Percentiles rank a stretch among this genome's conserved stretches.
Evolutionary conservation across 1,140 invertebrate species (phyloP).

Genomic region (Formica selysi): DNA sequence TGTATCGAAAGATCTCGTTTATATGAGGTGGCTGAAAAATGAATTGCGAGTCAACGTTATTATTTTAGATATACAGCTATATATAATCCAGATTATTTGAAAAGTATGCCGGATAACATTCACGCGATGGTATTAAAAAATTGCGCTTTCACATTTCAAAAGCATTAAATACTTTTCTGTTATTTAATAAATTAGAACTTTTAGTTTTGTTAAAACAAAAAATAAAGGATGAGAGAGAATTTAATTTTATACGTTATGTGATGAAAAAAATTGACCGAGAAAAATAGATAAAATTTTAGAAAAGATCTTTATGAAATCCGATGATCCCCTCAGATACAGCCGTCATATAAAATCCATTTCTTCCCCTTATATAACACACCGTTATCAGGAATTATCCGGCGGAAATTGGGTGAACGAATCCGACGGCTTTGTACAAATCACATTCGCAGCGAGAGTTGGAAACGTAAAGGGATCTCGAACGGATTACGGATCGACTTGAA

Average conservation of each 20-base stretch:
- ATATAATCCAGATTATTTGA: not conserved
- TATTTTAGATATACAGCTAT: not conserved
- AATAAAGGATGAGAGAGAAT: not conserved
- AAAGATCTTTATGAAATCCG: not conserved
- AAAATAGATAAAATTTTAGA: not conserved
- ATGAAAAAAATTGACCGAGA: not conserved
- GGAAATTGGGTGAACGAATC: constrained; percentile 65
- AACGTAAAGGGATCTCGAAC: constrained; percentile 57
- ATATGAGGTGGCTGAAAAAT: not conserved
- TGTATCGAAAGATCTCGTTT: not conserved
- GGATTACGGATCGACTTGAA: constrained; percentile 61
- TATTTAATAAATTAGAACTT: not conserved
- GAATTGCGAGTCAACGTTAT: constrained; percentile 1
- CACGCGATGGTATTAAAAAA: not conserved
- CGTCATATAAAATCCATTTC: constrained; percentile 3
- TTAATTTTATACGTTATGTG: not conserved
- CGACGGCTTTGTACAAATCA: constrained; percentile 50
- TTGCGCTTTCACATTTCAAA: not conserved
- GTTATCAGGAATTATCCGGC: constrained; percentile 40
- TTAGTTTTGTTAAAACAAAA: not conserved
- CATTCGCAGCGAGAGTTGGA: constrained; percentile 23
- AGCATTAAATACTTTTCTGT: not conserved
- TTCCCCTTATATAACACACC: not conserved
- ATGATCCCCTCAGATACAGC: constrained; percentile 5
- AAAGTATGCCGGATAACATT: not conserved